Percentiles rank a stretch among this genome's conserved stretches.
These are phyloP conservation scores for Emydoidea blandingii DNA, from an alignment of 2,797 vertebrate genomes.

Conservation along the genomic window DNA sequence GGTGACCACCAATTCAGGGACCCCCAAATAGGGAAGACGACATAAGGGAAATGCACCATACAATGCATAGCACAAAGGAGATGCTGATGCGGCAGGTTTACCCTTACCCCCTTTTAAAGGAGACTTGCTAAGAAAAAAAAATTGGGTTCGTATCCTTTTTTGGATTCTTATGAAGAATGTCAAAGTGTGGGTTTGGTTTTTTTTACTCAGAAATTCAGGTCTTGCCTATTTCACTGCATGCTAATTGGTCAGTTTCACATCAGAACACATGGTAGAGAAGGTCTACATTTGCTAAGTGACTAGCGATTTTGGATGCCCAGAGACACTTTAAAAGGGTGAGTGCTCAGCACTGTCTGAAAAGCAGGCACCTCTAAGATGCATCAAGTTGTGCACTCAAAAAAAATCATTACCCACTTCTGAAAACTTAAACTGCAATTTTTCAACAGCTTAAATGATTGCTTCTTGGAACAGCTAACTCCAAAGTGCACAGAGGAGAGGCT, in stretches of 20 bases:
- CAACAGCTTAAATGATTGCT: too few species aligned
- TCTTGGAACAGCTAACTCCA: too few species aligned
- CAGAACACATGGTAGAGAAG: neutral
- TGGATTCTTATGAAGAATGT: neutral
- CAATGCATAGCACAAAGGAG: neutral
- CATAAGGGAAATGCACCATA: neutral
- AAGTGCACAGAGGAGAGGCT: too few species aligned
- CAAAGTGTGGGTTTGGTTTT: neutral
- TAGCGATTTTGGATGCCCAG: neutral
- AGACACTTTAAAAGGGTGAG: neutral
- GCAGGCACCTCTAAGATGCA: too few species aligned
- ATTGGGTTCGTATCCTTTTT: neutral
- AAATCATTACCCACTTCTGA: too few species aligned
- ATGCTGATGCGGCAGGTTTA: neutral
- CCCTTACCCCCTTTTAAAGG: accelerated
- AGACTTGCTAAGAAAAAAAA: accelerated
- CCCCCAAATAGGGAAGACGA: accelerated
- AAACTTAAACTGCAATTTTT: too few species aligned
- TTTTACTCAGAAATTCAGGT: neutral
- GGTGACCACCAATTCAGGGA: neutral
- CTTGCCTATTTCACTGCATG: neutral
- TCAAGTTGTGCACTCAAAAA: too few species aligned
- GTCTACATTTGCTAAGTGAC: neutral
- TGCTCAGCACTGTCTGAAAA: too few species aligned
- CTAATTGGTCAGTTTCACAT: neutral